Evolutionary conservation across 2,113 vertebrate genomes (phyloP), one percentile per base, ranked within the genome.

Genomic region (Solenodon paradoxus): DNA sequence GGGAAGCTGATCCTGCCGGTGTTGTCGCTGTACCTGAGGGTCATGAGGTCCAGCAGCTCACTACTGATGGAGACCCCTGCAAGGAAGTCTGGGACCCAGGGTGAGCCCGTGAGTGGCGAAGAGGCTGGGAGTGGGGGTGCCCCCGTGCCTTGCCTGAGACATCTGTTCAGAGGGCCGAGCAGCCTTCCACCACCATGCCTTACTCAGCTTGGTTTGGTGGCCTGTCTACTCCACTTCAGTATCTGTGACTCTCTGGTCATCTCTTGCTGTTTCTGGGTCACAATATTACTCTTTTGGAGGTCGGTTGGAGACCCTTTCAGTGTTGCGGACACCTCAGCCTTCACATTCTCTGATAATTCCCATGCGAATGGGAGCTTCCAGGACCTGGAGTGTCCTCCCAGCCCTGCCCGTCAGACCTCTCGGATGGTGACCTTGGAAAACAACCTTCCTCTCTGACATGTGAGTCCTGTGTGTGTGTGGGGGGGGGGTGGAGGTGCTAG

Each of bases 31-130:
- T 98, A 98, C 11, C 98, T 95, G 55, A 98, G 69, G 5, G 5
- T 0, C 97, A 98, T 57, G 81, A 98, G 97, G 0, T 0, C 88
- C 92, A 98, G 95, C 22, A 98, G 95, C 5, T 97, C 95, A 0
- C 22, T 7, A 0, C 15, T 53, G 5, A 95, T 0, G 0, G 64
- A 4, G 84, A 98, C 77, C 0, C 98, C 98, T 98, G 90, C 0
- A 22, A 97, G 94, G 49, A 97, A 97, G 55, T 90, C 75, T 85
- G 82, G 1, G 69, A 42, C 53, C 35, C 69, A 68, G 59, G 24
- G 32, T 0, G 5, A 51, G 38, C 10, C 0, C 0, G 20, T 85
- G 72, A 47, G 82, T 0, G 0, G 26, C 19, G 61, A 61, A 22
- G 28, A n/a, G 28, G 42, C 38, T 1, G 2, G 12, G 28, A 3